Evolutionary conservation across 2,113 vertebrate species (phyloP).

Genomic region (Panthera uncia): DNA sequence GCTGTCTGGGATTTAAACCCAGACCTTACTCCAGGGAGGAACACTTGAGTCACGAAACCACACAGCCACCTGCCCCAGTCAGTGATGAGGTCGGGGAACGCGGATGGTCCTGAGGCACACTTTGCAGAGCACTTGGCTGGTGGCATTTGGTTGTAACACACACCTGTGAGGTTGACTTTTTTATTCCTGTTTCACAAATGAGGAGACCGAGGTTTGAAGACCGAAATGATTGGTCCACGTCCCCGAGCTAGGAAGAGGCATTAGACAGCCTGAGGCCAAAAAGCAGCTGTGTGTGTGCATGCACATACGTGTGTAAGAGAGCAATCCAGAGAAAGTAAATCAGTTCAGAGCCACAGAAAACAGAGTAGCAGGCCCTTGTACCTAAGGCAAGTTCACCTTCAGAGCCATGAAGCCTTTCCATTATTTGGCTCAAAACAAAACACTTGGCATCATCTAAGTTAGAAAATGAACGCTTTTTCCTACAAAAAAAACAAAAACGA

Average conservation of each 20-base stretch:
- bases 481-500: neutral
- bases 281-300: neutral
- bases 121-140: neutral
- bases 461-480: neutral
- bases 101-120: accelerated
- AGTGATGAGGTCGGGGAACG: accelerated
- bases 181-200: neutral
- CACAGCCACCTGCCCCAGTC: accelerated
- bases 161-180: neutral
- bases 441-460: neutral
- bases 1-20: neutral
- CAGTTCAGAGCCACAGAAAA: neutral
- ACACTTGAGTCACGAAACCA: neutral
- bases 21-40: too few species aligned
- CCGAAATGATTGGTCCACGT: neutral
- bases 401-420: neutral
- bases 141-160: neutral
- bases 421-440: neutral
- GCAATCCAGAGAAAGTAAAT: neutral
- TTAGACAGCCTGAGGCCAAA: neutral
- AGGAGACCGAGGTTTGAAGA: neutral
- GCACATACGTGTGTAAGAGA: neutral
- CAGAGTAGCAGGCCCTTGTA: too few species aligned
- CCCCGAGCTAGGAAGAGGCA: neutral
- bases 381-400: neutral